Conservation (phyloP, 2,888 invertebrate species). For the Ochropacha duplaris region DNA sequence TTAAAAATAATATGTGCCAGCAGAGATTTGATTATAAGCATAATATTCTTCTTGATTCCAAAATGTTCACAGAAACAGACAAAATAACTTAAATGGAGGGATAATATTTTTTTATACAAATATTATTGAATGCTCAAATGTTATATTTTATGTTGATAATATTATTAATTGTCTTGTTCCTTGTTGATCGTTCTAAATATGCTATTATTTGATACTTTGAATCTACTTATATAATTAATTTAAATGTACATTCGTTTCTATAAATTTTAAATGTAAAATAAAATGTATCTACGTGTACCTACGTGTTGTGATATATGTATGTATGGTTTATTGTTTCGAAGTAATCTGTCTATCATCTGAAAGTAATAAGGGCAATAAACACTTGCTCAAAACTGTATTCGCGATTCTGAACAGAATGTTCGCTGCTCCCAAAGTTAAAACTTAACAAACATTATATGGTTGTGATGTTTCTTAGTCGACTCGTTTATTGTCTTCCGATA, state of each 20-base stretch:
- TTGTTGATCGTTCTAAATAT: slow-evolving; percentile 65
- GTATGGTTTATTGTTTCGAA: slow-evolving; percentile 62
- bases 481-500: slow-evolving; percentile 71
- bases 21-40: slow-evolving; percentile 25
- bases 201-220: slow-evolving; percentile 62
- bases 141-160: slow-evolving; percentile 77
- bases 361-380: slow-evolving; percentile 66
- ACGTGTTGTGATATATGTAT: slow-evolving; percentile 79
- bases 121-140: slow-evolving; percentile 79
- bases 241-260: slow-evolving; percentile 57
- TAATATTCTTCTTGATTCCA: slow-evolving; percentile 40
- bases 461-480: slow-evolving; percentile 66
- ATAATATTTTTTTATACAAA: slow-evolving; percentile 77
- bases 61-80: slow-evolving; percentile 47
- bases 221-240: slow-evolving; percentile 53
- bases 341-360: slow-evolving; percentile 61
- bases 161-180: slow-evolving; percentile 66
- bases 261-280: slow-evolving; percentile 45
- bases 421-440: slow-evolving; percentile 48
- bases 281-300: slow-evolving; percentile 62
- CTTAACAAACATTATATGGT: slow-evolving; percentile 63
- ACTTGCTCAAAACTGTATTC: slow-evolving; percentile 50
- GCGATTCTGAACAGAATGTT: slow-evolving; percentile 20
- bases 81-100: slow-evolving; percentile 50
- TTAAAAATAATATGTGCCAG: slow-evolving; percentile 14